Evolutionary conservation across 2,888 invertebrate species (phyloP).

Genomic region (Heliconius ethilla): DNA sequence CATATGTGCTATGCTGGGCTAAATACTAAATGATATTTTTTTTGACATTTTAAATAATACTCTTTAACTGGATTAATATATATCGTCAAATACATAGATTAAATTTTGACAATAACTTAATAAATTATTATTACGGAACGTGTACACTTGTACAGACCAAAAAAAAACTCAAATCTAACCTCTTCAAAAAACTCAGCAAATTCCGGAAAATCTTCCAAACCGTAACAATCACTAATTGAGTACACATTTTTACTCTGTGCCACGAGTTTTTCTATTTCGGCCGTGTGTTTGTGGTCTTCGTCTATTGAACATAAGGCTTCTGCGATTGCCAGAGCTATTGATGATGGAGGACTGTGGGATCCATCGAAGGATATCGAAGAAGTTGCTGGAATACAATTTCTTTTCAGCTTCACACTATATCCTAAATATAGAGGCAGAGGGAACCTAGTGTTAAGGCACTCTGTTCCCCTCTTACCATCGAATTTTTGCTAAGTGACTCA

Average conservation of each 20-base stretch:
- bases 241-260: slow-evolving; percentile 76
- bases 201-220: slow-evolving; percentile 74
- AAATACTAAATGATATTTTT: too few species aligned
- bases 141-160: too few species aligned
- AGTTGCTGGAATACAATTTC: slow-evolving; percentile 50
- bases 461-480: not conserved
- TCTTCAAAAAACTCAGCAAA: slow-evolving; percentile 73
- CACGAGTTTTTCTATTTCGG: slow-evolving; percentile 85
- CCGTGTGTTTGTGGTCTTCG: slow-evolving; percentile 90
- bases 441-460: not conserved
- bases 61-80: too few species aligned
- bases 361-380: slow-evolving; percentile 74
- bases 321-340: slow-evolving; percentile 86
- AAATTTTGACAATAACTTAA: too few species aligned
- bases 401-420: too few species aligned
- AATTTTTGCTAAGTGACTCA: not conserved
- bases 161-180: slow-evolving; percentile 50
- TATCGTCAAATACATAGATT: too few species aligned
- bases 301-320: slow-evolving; percentile 91
- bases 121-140: too few species aligned
- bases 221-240: slow-evolving; percentile 62
- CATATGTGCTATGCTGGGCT: too few species aligned
- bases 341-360: slow-evolving; percentile 69
- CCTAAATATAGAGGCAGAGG: not conserved
- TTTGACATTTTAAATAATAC: too few species aligned